Conservation (phyloP, 2,797 vertebrate species). For the Gymnothorax javanicus region DNA sequence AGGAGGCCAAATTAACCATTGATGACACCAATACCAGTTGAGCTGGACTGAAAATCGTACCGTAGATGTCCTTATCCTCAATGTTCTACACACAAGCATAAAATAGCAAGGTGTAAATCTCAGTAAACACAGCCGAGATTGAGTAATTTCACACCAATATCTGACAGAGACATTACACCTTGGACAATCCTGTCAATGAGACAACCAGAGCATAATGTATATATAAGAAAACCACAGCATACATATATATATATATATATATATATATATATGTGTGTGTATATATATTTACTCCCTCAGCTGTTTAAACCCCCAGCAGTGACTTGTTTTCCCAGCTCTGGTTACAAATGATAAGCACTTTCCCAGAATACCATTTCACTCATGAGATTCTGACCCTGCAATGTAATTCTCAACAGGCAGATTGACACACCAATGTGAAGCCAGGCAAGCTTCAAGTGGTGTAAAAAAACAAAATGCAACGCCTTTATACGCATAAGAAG, state of each 20-base stretch:
- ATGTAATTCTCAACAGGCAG: conserved; percentile 2
- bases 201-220: conserved; percentile 1
- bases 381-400: conserved; percentile 5
- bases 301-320: conserved; percentile 30
- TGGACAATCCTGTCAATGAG: conserved; percentile 25
- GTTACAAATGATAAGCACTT: conserved; percentile 20
- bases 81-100: neutral
- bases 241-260: too few relatives aligned
- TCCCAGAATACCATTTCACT: conserved; percentile 20
- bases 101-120: neutral
- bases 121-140: neutral
- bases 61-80: neutral
- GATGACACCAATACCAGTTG: neutral
- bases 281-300: conserved; percentile 18
- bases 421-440: neutral
- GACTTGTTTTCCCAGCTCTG: conserved; percentile 29
- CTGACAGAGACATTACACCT: conserved; percentile 8
- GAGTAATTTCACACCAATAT: neutral
- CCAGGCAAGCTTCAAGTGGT: neutral
- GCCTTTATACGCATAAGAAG: neutral
- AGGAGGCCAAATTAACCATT: neutral
- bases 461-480: neutral
- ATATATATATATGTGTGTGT: neutral
- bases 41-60: neutral
- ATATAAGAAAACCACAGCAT: too few relatives aligned